Percentiles rank a stretch among this genome's conserved stretches.
Evolutionary conservation across 2,113 vertebrate species (phyloP).

Genomic region (Cariama cristata): DNA sequence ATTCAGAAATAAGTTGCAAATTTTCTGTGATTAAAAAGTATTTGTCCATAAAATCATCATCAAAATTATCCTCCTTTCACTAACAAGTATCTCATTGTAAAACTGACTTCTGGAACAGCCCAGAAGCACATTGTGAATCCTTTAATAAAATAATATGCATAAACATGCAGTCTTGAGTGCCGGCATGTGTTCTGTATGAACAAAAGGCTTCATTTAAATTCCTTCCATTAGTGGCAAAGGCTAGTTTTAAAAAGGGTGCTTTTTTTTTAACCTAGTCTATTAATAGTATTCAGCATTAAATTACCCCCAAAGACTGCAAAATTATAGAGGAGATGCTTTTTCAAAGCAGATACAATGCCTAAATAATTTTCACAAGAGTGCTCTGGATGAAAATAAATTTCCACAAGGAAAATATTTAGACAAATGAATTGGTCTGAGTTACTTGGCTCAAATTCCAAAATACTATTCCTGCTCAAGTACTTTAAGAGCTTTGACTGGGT

Average conservation of each 20-base stretch:
- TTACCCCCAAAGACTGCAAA: background rate
- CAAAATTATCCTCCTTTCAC: background rate
- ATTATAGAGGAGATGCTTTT: background rate
- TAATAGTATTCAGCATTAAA: background rate
- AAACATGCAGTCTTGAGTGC: background rate
- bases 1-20: background rate
- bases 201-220: background rate
- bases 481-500: background rate
- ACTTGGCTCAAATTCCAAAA: background rate
- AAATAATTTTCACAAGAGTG: background rate
- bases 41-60: background rate
- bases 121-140: background rate
- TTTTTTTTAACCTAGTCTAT: background rate
- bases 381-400: background rate
- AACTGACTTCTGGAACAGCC: background rate
- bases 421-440: background rate
- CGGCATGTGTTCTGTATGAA: background rate
- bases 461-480: background rate
- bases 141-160: background rate
- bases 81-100: background rate
- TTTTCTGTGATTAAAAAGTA: background rate
- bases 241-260: background rate
- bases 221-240: background rate
- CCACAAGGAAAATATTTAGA: background rate
- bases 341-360: background rate